Evolutionary conservation across 2,888 invertebrate species (phyloP).

Genomic region (Miltochrista miniata): DNA sequence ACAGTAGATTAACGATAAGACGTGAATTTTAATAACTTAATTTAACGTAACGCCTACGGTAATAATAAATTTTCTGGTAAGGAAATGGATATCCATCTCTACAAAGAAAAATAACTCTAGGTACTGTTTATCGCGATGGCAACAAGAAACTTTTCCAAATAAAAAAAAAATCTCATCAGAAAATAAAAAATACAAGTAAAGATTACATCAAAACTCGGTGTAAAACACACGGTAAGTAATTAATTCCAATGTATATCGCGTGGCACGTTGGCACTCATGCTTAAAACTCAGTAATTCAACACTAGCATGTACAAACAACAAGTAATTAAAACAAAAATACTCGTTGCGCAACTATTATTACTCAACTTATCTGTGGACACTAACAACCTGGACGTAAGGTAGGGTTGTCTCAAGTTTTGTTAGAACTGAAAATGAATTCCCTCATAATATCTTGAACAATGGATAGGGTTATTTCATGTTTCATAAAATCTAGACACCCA

Average conservation of each 20-base stretch:
- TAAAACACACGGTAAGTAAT: not conserved
- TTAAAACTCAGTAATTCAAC: conserved; percentile 1
- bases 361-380: conserved; percentile 8
- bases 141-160: no score
- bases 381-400: conserved; percentile 3
- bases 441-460: no score
- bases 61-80: no score
- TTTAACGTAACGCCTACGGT: not conserved
- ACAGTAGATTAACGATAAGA: not conserved
- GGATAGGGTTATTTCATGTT: no score
- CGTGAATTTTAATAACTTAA: not conserved
- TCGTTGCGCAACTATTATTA: conserved; percentile 11
- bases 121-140: no score
- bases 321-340: conserved; percentile 16
- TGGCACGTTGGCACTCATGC: not conserved
- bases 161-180: no score
- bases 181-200: not conserved
- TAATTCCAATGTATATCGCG: not conserved
- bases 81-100: no score
- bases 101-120: no score
- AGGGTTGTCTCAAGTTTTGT: conserved; percentile 4
- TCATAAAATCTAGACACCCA: no score
- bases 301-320: conserved; percentile 5
- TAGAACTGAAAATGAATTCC: no score
- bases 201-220: not conserved